phyloP scores from a whole-genome alignment of 1,140 invertebrate species.

The Drosophila triauraria region DNA sequence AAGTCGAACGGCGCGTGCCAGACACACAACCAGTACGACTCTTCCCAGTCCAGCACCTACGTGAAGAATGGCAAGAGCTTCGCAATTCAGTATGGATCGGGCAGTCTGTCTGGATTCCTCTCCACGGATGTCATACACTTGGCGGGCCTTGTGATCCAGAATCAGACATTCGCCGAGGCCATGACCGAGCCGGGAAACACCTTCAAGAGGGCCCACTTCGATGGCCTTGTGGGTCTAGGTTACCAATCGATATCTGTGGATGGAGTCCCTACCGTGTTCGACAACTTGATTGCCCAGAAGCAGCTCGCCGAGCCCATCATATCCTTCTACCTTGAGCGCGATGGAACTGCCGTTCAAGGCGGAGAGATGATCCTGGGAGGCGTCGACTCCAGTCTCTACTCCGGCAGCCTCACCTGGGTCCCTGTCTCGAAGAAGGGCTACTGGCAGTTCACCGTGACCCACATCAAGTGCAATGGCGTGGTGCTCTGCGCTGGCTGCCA shows the following conservation, averaged over 20 bases:
- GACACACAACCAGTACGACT: slow-evolving; percentile 93
- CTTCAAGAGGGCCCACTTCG: slow-evolving; percentile 97
- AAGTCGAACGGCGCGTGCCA: slow-evolving; percentile 90
- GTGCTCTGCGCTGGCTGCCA: slow-evolving; percentile 89
- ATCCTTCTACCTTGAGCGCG: slow-evolving; percentile 92
- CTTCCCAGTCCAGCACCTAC: slow-evolving; percentile 93
- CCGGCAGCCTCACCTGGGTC: slow-evolving; percentile 71
- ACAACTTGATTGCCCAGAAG: slow-evolving; percentile 96
- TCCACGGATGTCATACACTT: slow-evolving; percentile 92
- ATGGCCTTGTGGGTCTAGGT: slow-evolving; percentile 97
- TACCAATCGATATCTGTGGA: slow-evolving; percentile 95
- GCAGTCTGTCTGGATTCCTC: slow-evolving; percentile 96
- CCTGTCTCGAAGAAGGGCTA: slow-evolving; percentile 72
- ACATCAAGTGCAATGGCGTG: slow-evolving; percentile 39
- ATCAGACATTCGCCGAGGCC: slow-evolving; percentile 99
- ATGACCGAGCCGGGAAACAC: slow-evolving; percentile 93
- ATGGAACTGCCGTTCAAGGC: slow-evolving; percentile 42
- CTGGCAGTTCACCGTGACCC: slow-evolving; percentile 80
- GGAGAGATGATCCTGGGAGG: slow-evolving; percentile 78
- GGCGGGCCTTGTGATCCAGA: slow-evolving; percentile 88
- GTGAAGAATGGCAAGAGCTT: slow-evolving; percentile 94
- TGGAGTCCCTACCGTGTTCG: slow-evolving; percentile 95
- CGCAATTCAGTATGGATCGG: slow-evolving; percentile 96
- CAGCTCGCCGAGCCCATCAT: slow-evolving; percentile 92
- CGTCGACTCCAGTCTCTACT: slow-evolving; percentile 59